A percentile compares a stretch with the other conserved stretches of the same genome.
These are phyloP conservation scores for Empidonax alnorum DNA, from an alignment of 2,113 vertebrate species.

Conservation along the genomic window DNA sequence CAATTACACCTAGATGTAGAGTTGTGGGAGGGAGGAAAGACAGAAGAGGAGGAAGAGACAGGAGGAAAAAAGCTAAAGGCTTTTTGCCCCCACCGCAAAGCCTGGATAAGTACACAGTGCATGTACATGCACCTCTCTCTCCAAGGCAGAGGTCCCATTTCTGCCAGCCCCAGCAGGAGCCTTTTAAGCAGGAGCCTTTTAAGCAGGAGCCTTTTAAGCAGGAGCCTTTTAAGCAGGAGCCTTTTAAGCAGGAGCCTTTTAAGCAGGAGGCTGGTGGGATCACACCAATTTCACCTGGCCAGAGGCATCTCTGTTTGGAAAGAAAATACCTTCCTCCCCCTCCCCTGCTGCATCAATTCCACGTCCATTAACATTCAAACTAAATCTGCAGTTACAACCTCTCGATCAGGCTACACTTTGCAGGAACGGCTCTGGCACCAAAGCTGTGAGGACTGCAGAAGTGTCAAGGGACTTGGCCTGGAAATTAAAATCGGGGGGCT, in stretches of 20 bases:
- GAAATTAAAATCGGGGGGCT: neutral
- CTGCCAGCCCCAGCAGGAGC: neutral
- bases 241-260: neutral
- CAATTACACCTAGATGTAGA: neutral
- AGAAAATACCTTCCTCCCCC: neutral
- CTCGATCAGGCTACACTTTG: neutral
- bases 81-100: neutral
- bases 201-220: neutral
- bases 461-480: neutral
- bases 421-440: neutral
- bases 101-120: neutral
- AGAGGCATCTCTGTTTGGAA: neutral
- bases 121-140: accelerated
- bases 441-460: neutral
- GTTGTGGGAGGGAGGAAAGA: neutral
- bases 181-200: neutral
- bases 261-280: neutral
- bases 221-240: too few species aligned
- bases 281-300: neutral
- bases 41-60: neutral
- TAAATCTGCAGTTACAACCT: neutral
- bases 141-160: neutral
- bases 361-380: neutral
- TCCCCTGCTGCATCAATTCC: neutral
- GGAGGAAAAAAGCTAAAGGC: neutral